Base-by-base conservation (phyloP, 2,888 invertebrate species). In the Scaptomyza polygonia region DNA sequence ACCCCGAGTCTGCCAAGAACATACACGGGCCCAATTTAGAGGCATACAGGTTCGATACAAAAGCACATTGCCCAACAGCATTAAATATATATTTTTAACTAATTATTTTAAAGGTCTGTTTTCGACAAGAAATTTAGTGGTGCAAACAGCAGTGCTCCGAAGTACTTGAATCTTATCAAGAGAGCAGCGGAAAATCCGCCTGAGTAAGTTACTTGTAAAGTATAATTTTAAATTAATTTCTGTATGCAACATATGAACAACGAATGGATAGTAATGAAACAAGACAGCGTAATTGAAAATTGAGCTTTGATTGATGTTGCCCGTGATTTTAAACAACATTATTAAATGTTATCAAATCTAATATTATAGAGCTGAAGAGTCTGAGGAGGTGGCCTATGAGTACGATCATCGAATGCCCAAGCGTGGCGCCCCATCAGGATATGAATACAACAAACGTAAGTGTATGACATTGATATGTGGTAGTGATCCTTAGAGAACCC, bases 161-260 rank as follows among this genome's bases (percentile, higher is more conserved):
- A 88, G 52, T 89, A 81, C 58, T 67, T 89, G 27, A 86, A 78
- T 61, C 77, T 89, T 21, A 86, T 89, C 44, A 89, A 89, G 44
- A 70, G 84, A 59, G 61, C 87, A 55, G 87, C 80, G 83, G 84
- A 84, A 75, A 82, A 72, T 87, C 84, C 84, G 88, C 80, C 81
- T 56, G 85, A 85, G 85, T 85, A 85, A 85, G 85, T 85, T 78
- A 76, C 72, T 80, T 85, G 84, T 84, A 84, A 84, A 86, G 84
- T 84, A 84, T 84, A 82, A 85, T 72, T 79, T 75, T 77, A 42
- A 71, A 70, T 80, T 40, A 69, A 63, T 71, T 65, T 55, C 51
- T 36, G 58, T 62, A 63, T 43, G 49, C 62, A 43, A 54, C 49
- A 52, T 36, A 49, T 47, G 51, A 43, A 25, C 45, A 53, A 58